These are phyloP conservation scores for Acromyrmex echinatior DNA, from an alignment of 1,140 invertebrate species.

Conservation along the genomic window DNA sequence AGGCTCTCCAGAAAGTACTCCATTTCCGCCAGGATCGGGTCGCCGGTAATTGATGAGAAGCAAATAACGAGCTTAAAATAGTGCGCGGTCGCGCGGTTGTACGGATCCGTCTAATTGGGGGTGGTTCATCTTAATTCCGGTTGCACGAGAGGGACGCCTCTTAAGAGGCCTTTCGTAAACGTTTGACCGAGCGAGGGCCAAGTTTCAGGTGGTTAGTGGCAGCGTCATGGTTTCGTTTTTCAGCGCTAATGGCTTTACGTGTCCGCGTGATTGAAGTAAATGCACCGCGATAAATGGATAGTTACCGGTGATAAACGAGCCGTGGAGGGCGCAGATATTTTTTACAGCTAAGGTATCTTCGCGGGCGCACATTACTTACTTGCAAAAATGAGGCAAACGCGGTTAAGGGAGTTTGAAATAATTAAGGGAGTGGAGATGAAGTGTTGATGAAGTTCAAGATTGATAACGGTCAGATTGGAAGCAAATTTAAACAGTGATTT, in stretches of 20 bases:
- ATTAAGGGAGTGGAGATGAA: constrained; percentile 59
- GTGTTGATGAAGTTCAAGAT: constrained; percentile 59
- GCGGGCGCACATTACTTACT: constrained; percentile 53
- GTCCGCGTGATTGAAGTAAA: constrained; percentile 65
- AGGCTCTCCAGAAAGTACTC: constrained; percentile 21
- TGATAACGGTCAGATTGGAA: constrained; percentile 39
- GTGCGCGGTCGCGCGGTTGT: neutral
- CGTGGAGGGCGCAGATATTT: constrained; percentile 58
- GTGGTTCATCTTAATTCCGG: constrained; percentile 52
- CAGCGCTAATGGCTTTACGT: constrained; percentile 59
- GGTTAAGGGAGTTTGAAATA: constrained; percentile 60
- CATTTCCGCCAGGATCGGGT: constrained; percentile 9
- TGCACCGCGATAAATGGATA: constrained; percentile 64
- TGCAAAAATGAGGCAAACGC: constrained; percentile 51
- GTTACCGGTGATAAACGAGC: constrained; percentile 64
- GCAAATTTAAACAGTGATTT: constrained; percentile 50
- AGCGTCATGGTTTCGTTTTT: constrained; percentile 57
- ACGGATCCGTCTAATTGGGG: constrained; percentile 32
- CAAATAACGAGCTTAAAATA: constrained; percentile 65
- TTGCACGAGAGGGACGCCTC: neutral
- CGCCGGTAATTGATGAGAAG: constrained; percentile 60
- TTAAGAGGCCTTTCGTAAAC: constrained; percentile 45
- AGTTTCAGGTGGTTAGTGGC: constrained; percentile 44
- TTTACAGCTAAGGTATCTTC: constrained; percentile 56
- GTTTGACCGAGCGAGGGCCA: constrained; percentile 32